Evolutionary conservation across 2,888 invertebrate genomes (phyloP), one percentile per base, ranked within the genome.

Genomic region (Napeogenes sylphis): DNA sequence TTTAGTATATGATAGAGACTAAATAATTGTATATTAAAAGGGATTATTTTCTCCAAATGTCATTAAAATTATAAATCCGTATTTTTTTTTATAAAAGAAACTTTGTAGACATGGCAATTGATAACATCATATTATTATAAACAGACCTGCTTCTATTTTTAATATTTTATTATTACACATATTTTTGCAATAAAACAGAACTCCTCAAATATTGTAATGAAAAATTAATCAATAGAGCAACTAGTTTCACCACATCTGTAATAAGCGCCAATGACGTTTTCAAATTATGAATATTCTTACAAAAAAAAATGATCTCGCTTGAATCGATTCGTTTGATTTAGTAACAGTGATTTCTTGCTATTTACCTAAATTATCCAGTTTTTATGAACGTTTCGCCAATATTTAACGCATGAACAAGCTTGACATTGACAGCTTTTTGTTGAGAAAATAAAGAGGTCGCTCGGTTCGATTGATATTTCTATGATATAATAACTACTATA

Each of bases 261-360:
- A 67, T 64, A 21, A 65, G 45, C 61, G 58, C 55, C 57, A 63
- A 66, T 65, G 55, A 64, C 62, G 67, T 68, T 65, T 65, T 59
- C 58, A 66, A 70, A 68, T 73, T 72, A 73, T 72, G 68, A 72
- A 74, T 73, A 78, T 73, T 73, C 70, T 71, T 72, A 69, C 68
- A 66, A 71, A 73, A 73, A 72, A 72, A 75, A 71, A 76, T 74
- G 71, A 76, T 74, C 71, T 72, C 73, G 69, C 72, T 68, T 63
- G 62, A 70, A 68, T 74, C 75, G 71, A 73, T 71, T 75, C 64
- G 68, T 60, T 66, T 63, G 71, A 76, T 87, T 82, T 85, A 78
- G 87, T 82, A 87, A 87, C 75, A 77, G 73, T 82, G 90, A 88
- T 90, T 90, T 90, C 87, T 82, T 87, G 89, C 84, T 85, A 82